Percentiles rank a stretch among this genome's conserved stretches.
These are phyloP conservation scores for Ceratoteleas bidentatus DNA, from an alignment of 1,140 invertebrate genomes.

Conservation along the genomic window DNA sequence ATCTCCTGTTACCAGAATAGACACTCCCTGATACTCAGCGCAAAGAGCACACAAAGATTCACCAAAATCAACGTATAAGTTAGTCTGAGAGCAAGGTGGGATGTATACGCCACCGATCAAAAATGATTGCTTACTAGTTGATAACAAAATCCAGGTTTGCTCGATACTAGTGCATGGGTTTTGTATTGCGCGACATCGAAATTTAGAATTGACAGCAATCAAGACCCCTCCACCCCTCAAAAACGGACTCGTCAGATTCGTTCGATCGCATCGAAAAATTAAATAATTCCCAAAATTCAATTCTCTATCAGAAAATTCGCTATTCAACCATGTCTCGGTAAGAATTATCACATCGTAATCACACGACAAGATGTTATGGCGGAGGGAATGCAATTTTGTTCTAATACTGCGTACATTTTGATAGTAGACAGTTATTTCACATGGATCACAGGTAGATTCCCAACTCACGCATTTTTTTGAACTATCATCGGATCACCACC, in stretches of 20 bases:
- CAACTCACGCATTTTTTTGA: conserved; percentile 7
- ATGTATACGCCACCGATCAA: conserved; percentile 3
- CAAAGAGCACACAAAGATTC: not conserved
- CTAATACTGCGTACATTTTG: conserved; percentile 8
- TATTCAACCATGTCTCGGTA: not conserved
- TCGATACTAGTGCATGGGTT: not conserved
- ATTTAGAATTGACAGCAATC: not conserved
- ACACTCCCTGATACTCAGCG: not conserved
- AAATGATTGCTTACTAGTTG: not conserved
- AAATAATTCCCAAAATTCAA: not conserved
- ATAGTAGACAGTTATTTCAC: not conserved
- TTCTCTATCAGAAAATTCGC: not conserved
- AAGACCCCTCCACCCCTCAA: not conserved
- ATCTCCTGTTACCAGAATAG: not conserved
- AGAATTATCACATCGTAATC: conserved; percentile 7
- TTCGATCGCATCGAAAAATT: not conserved
- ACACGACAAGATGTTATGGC: not conserved
- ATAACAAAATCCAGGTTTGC: not conserved
- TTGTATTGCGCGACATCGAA: not conserved
- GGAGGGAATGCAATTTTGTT: not conserved
- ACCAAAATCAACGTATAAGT: not conserved
- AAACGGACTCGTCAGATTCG: not conserved
- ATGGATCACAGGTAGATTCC: not conserved
- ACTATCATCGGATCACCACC: not conserved
- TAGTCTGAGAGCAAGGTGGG: not conserved